Evolutionary conservation across 2,797 vertebrate genomes (phyloP), one percentile per base, ranked within the genome.

Genomic region (Craterocephalus amniculus): DNA sequence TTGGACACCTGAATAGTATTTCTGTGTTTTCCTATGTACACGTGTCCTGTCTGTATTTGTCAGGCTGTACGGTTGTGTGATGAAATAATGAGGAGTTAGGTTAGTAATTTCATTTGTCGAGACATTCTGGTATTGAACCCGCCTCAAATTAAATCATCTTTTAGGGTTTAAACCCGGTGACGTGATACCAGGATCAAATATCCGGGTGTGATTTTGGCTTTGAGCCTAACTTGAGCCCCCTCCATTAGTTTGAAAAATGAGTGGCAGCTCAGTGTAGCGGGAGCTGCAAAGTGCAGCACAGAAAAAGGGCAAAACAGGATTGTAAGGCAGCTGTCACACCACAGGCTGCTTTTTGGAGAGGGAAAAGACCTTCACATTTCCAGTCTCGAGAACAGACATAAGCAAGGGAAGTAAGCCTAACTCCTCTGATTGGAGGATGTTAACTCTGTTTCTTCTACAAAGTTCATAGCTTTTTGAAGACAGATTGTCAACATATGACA

Each of bases 1-100:
- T 64, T 59, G 63, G 67, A 72, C 58, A 78, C 64, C 48, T 85
- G 73, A 57, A 59, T 80, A 67, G 51, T 74, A 20, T 49, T 48
- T 49, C 35, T 56, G 61, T 57, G 18, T 65, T 36, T 61, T 35
- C 54, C 16, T 1, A 4, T 51, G 49, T 38, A 18, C 58, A 29
- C 6, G 27, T 27, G 20, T 62, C n/a, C 22, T 40, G 38, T 62
- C 58, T 66, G 43, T 59, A 6, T 70, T 67, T 66, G n/a, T 54
- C 63, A 48, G 29, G 6, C 40, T 35, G 26, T 36, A 4, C 35
- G 26, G 4, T 59, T 45, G 2, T 45, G n/a, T 60, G 13, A 63
- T 26, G 54, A 51, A 26, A 59, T 43, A 40, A 16, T 59, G 8
- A 55, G 43, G 43, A n/a, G 18, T 18, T 45, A n/a, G 43, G 7